phyloP scores from a whole-genome alignment of 64 coral and sea anemone genomes.

The Porites lutea region DNA sequence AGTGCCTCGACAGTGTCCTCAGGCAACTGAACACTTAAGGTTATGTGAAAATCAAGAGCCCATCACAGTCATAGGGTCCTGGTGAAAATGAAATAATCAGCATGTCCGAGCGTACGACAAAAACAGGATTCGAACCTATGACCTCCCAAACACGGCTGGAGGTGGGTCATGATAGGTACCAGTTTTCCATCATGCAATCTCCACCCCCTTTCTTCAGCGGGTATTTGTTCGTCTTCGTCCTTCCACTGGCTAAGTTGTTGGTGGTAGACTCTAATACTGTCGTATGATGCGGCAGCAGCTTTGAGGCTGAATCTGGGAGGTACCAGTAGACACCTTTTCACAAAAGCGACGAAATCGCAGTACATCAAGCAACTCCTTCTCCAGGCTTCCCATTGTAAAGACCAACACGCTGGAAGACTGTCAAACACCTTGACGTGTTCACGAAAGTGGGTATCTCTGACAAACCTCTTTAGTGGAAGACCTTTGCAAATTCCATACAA shows the following conservation, averaged over 20 bases:
- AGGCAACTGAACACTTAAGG: conserved; percentile 53
- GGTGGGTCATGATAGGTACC: background rate
- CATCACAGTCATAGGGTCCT: background rate
- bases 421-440: conserved; percentile 49
- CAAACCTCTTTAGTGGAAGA: conserved; percentile 39
- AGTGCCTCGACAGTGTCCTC: conserved; percentile 44
- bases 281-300: conserved; percentile 59
- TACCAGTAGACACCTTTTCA: conserved; percentile 46
- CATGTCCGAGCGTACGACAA: too few relatives aligned
- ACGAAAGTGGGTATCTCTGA: background rate
- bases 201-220: conserved; percentile 25
- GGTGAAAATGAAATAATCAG: too few relatives aligned
- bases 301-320: conserved; percentile 54
- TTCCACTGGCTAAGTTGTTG: conserved; percentile 31
- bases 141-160: too few relatives aligned
- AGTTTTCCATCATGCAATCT: background rate
- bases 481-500: conserved; percentile 52
- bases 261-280: background rate
- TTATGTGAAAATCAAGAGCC: conserved; percentile 36
- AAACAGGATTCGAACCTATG: too few relatives aligned
- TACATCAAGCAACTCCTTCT: conserved; percentile 19
- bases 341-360: conserved; percentile 31
- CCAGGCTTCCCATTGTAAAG: conserved; percentile 47
- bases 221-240: background rate
- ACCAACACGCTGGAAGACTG: background rate